phyloP scores from a whole-genome alignment of 2,797 vertebrate genomes.

The Spinus olivaceus region DNA sequence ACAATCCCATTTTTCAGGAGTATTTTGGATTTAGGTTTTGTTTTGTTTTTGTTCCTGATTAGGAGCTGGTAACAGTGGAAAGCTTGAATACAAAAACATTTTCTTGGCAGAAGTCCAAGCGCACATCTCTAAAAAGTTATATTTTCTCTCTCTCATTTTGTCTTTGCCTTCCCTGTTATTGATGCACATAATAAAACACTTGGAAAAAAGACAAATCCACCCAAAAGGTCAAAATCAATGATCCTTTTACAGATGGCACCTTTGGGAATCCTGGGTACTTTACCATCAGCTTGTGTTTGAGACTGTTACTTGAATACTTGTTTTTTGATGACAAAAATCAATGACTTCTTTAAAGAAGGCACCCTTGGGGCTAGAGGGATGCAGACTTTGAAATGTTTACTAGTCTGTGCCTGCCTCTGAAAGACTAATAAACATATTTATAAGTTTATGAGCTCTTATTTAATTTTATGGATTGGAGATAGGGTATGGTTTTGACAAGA shows the following conservation, averaged over 20 bases:
- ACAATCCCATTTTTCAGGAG: neutral
- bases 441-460: slow-evolving; percentile 52
- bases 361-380: slow-evolving; percentile 52
- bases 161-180: slow-evolving; percentile 46
- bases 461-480: slow-evolving; percentile 48
- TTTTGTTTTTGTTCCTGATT: neutral
- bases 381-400: slow-evolving; percentile 69
- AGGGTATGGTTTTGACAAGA: slow-evolving; percentile 28
- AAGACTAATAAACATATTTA: slow-evolving; percentile 67
- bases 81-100: slow-evolving; percentile 30
- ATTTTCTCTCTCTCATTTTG: slow-evolving; percentile 46
- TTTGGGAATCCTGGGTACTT: slow-evolving; percentile 66
- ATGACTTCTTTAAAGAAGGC: slow-evolving; percentile 69
- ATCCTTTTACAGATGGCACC: slow-evolving; percentile 69
- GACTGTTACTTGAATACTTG: slow-evolving; percentile 72
- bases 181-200: slow-evolving; percentile 67
- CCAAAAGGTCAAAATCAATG: slow-evolving; percentile 78
- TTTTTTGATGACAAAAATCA: slow-evolving; percentile 77
- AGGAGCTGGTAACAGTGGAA: neutral
- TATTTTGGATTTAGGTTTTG: neutral
- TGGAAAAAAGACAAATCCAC: slow-evolving; percentile 64
- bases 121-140: slow-evolving; percentile 8
- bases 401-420: slow-evolving; percentile 41
- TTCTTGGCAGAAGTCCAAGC: slow-evolving; percentile 41
- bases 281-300: slow-evolving; percentile 63